phyloP scores from a whole-genome alignment of 2,113 vertebrate genomes.

The Poicephalus meyeri region DNA sequence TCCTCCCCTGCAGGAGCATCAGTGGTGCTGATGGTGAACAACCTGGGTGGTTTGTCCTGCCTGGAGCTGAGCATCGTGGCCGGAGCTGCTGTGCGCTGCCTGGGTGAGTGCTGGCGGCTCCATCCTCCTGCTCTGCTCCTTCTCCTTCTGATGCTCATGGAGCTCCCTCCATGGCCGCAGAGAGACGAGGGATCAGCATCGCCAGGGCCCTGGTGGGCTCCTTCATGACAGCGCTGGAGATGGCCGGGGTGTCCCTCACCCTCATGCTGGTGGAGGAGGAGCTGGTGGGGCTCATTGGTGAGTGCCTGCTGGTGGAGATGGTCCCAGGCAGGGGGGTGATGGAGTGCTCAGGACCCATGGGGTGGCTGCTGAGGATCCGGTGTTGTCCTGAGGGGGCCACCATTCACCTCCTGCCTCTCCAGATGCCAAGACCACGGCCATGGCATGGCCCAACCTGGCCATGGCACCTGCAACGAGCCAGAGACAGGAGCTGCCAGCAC shows the following conservation, averaged over 20 bases:
- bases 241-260: slow-evolving; percentile 90
- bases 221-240: slow-evolving; percentile 96
- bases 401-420: neutral
- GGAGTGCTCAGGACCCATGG: neutral
- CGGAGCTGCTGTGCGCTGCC: slow-evolving; percentile 68
- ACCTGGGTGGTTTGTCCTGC: slow-evolving; percentile 90
- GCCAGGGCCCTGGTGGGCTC: slow-evolving; percentile 85
- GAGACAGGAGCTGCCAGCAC: slow-evolving; percentile 55
- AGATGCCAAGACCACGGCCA: slow-evolving; percentile 86
- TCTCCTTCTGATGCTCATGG: rapidly evolving
- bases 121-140: rapidly evolving
- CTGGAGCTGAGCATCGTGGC: slow-evolving; percentile 90
- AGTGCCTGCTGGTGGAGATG: neutral
- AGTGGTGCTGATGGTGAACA: slow-evolving; percentile 90
- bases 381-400: rapidly evolving
- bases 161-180: slow-evolving; percentile 56
- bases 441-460: slow-evolving; percentile 85
- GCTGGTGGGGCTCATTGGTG: slow-evolving; percentile 84
- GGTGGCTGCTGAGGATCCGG: neutral
- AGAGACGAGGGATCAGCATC: slow-evolving; percentile 75
- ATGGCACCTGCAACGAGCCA: slow-evolving; percentile 53
- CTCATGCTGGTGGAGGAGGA: slow-evolving; percentile 81
- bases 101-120: slow-evolving; percentile 75
- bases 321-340: rapidly evolving
- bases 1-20: slow-evolving; percentile 74